Evolutionary conservation across 2,113 vertebrate genomes (phyloP).

Genomic region (Bos javanicus): DNA sequence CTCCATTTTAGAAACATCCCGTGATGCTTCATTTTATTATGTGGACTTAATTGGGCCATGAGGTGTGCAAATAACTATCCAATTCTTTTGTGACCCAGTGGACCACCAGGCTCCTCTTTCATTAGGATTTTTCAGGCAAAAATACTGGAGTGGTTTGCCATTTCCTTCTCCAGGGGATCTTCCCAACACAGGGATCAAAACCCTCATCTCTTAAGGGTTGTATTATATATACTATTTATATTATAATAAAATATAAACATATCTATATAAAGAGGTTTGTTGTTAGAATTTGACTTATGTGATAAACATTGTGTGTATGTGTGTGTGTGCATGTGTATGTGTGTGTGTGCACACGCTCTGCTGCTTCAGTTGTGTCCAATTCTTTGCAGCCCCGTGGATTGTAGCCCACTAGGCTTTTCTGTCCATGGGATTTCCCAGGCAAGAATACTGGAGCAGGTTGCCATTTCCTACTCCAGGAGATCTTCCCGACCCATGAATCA

Average conservation of each 20-base stretch:
- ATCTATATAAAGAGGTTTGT: background rate
- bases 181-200: background rate
- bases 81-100: background rate
- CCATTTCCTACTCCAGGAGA: background rate
- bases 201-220: background rate
- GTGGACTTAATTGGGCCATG: background rate
- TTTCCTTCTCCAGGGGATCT: background rate
- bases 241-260: background rate
- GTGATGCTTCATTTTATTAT: background rate
- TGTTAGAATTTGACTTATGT: background rate
- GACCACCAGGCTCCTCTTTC: background rate
- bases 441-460: background rate
- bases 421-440: background rate
- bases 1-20: background rate
- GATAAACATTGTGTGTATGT: background rate
- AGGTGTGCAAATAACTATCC: background rate
- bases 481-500: background rate
- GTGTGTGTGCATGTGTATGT: background rate
- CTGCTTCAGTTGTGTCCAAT: background rate
- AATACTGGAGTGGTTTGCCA: background rate
- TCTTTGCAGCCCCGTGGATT: background rate
- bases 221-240: background rate
- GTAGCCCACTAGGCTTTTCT: background rate
- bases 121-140: background rate
- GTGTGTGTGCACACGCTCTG: accelerated